phyloP scores from a whole-genome alignment of 2,888 invertebrate genomes.

The Cryptosula pallasiana region DNA sequence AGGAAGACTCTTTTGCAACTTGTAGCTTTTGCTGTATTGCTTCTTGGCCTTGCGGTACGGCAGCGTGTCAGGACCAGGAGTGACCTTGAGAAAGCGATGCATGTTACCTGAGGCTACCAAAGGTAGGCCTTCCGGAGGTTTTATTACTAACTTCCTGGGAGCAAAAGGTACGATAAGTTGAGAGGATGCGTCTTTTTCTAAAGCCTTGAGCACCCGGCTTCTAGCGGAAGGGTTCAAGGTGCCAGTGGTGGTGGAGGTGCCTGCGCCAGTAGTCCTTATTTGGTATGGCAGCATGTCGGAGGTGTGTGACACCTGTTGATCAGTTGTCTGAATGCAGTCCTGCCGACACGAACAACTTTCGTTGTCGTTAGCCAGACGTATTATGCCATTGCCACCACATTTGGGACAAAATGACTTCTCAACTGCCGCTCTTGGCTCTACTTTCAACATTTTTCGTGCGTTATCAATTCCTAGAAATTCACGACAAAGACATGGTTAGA shows the following conservation, averaged over 20 bases:
- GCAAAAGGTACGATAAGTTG: conserved; percentile 15
- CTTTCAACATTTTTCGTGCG: conserved; percentile 12
- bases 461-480: conserved; percentile 19
- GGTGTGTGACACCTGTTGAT: not conserved
- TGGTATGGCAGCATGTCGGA: not conserved
- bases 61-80: conserved; percentile 13
- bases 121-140: conserved; percentile 14
- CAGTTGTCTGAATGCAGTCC: not conserved
- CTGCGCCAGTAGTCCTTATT: not conserved
- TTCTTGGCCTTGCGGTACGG: conserved; percentile 1
- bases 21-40: not conserved
- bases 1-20: conserved; percentile 23
- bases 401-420: conserved; percentile 21
- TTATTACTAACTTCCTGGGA: conserved; percentile 12
- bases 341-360: not conserved
- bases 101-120: conserved; percentile 19
- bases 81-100: conserved; percentile 8
- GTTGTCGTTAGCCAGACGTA: not conserved
- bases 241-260: not conserved
- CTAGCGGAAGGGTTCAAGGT: conserved; percentile 4
- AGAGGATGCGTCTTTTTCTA: not conserved
- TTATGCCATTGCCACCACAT: conserved; percentile 13
- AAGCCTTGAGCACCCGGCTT: not conserved
- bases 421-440: conserved; percentile 6
- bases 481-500: not conserved